These are phyloP conservation scores for Orgyia antiqua DNA, from an alignment of 2,888 invertebrate species.

Conservation along the genomic window DNA sequence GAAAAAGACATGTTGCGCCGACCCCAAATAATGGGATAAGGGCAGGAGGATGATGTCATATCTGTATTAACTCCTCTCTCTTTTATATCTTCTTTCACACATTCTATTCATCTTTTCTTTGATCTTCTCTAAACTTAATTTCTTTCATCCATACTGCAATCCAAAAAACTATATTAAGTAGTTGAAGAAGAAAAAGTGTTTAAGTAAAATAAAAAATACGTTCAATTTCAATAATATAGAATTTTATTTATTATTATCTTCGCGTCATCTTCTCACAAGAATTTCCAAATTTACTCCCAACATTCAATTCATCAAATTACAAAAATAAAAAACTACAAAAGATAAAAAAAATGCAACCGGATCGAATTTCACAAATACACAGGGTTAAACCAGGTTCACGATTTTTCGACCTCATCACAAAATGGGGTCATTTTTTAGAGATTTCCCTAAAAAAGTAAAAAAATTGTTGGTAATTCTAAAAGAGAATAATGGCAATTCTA, in stretches of 20 bases:
- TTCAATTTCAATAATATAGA: too few relatives aligned
- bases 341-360: slow-evolving; percentile 37
- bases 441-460: slow-evolving; percentile 25
- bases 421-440: slow-evolving; percentile 59
- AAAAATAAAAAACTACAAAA: slow-evolving; percentile 23
- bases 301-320: slow-evolving; percentile 13
- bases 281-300: slow-evolving; percentile 26
- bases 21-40: too few relatives aligned
- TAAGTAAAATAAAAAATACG: background rate
- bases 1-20: too few relatives aligned
- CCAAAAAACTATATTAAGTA: too few relatives aligned
- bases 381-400: slow-evolving; percentile 66
- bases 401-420: slow-evolving; percentile 69
- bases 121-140: too few relatives aligned
- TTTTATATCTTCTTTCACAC: too few relatives aligned
- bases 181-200: background rate
- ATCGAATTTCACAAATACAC: slow-evolving; percentile 69
- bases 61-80: too few relatives aligned
- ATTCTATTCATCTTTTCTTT: too few relatives aligned
- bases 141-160: too few relatives aligned
- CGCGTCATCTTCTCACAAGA: slow-evolving; percentile 47
- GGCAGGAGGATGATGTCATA: too few relatives aligned
- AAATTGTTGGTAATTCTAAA: too few relatives aligned
- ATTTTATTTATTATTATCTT: too few relatives aligned
- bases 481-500: slow-evolving; percentile 55